These are phyloP conservation scores for Drosophila obscura DNA, from an alignment of 1,140 invertebrate genomes.

Conservation along the genomic window DNA sequence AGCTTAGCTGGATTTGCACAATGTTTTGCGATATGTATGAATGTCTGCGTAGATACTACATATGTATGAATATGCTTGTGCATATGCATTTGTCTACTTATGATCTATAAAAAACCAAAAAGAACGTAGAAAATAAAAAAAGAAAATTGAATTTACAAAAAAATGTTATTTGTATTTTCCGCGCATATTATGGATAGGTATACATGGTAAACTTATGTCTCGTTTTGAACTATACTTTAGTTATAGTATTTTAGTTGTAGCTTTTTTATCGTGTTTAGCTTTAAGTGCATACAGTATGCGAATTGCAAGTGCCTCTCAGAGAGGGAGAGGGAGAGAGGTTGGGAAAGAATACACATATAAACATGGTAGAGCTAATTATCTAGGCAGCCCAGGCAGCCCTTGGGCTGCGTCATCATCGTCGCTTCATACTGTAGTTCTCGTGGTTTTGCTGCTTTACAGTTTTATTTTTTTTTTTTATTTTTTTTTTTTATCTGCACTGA, in stretches of 20 bases:
- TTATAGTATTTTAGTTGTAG: slow-evolving; percentile 46
- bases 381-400: slow-evolving; percentile 31
- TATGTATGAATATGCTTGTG: slow-evolving; percentile 14
- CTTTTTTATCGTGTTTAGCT: slow-evolving; percentile 64
- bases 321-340: slow-evolving; percentile 11
- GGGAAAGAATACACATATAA: slow-evolving; percentile 63
- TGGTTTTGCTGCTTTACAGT: slow-evolving; percentile 29
- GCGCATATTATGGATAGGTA: slow-evolving; percentile 63
- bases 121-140: slow-evolving; percentile 22
- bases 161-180: slow-evolving; percentile 74
- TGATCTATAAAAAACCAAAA: slow-evolving; percentile 46
- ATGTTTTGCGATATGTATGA: slow-evolving; percentile 76
- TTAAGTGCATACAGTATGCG: slow-evolving; percentile 69
- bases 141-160: slow-evolving; percentile 66
- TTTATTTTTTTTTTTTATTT: too few species aligned
- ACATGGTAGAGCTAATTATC: slow-evolving; percentile 37
- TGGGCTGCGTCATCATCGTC: slow-evolving; percentile 27
- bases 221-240: slow-evolving; percentile 46
- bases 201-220: slow-evolving; percentile 62
- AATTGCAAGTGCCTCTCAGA: slow-evolving; percentile 65
- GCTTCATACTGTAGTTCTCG: slow-evolving; percentile 41
- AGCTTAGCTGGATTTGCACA: slow-evolving; percentile 66
- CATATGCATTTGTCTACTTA: slow-evolving; percentile 56
- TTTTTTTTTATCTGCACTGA: too few species aligned
- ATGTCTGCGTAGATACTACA: slow-evolving; percentile 48